Base-by-base conservation (phyloP, 2,888 invertebrate genomes). In the Sylvicola fuscatus region DNA sequence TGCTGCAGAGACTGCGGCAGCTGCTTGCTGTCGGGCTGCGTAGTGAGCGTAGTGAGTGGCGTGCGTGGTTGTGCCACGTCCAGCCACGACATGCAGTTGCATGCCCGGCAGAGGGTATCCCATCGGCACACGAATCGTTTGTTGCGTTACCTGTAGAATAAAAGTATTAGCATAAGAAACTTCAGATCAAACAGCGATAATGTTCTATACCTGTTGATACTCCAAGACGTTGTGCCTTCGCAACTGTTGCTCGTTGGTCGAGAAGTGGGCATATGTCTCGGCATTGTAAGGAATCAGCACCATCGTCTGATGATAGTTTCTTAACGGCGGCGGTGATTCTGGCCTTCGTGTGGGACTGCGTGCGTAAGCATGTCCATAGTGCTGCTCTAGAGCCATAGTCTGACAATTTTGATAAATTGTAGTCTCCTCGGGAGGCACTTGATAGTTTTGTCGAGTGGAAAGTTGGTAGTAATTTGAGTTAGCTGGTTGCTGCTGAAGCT, bases 281-380 rank as follows among this genome's bases (percentile, higher is more conserved):
- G 58, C 53, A 47, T 66, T 70, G 48, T 76, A 76, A 1, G 76
- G 76, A 45, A 77, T 71, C 42, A 76, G 66, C 31, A 69, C 65
- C 54, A 76, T 67, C 2, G 75, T 68, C 50, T 76, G 73, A 42
- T 76, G 74, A 48, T 72, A 72, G 43, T 63, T 70, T 27, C 72
- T 61, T 39, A 75, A 65, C 1, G 77, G 76, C 1, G 77, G 75
- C 5, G 77, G 76, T 0, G 76, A 76, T 51, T 74, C 72, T 0
- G 76, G 73, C 14, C 75, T 58, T 14, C 58, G 42, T 2, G 56
- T 58, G 14, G 58, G 58, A 40, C 57, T 58, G 34, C 57, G 45
- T 1, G 56, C 62, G 40, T 57, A 62, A 34, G 60, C 56, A 41
- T 33, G 41, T 35, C 36, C 38, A 35, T 39, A 40, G 32, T 43